Evolutionary conservation across 2,888 invertebrate species (phyloP).

Genomic region (Mamestra brassicae): DNA sequence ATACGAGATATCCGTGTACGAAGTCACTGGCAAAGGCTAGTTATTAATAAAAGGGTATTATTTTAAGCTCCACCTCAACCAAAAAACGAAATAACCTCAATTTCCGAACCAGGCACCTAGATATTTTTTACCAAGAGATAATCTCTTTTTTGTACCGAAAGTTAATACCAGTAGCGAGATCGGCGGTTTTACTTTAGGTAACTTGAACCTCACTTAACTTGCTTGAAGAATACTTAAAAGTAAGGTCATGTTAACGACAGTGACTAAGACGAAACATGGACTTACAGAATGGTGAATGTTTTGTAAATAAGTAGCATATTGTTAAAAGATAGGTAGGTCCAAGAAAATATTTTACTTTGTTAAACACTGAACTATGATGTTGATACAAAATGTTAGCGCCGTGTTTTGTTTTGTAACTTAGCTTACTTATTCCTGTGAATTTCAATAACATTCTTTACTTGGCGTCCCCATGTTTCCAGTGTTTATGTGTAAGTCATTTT

Average conservation of each 20-base stretch:
- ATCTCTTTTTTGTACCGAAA: constrained; percentile 46
- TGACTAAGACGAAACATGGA: constrained; percentile 1
- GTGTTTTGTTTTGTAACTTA: not conserved
- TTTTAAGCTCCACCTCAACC: not conserved
- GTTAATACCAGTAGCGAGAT: constrained; percentile 50
- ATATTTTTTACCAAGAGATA: constrained; percentile 39
- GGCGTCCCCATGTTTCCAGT: not conserved
- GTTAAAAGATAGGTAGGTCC: not conserved
- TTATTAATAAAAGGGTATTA: constrained; percentile 10
- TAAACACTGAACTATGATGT: not conserved
- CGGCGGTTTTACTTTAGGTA: constrained; percentile 48
- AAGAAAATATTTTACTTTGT: constrained; percentile 2
- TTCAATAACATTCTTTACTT: not conserved
- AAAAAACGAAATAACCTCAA: constrained; percentile 30
- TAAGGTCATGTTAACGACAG: constrained; percentile 1
- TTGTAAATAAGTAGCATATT: not conserved
- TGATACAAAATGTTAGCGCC: not conserved
- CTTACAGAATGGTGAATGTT: not conserved
- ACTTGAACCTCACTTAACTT: constrained; percentile 43
- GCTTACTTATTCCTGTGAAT: constrained; percentile 8
- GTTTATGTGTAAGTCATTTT: not conserved
- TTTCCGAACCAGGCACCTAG: constrained; percentile 26
- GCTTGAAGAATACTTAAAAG: constrained; percentile 14
- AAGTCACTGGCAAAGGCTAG: too few species aligned
- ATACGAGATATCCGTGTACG: too few species aligned